A percentile compares a stretch with the other conserved stretches of the same genome.
phyloP scores from a whole-genome alignment of 2,797 vertebrate genomes.

The Clarias fuscus region DNA sequence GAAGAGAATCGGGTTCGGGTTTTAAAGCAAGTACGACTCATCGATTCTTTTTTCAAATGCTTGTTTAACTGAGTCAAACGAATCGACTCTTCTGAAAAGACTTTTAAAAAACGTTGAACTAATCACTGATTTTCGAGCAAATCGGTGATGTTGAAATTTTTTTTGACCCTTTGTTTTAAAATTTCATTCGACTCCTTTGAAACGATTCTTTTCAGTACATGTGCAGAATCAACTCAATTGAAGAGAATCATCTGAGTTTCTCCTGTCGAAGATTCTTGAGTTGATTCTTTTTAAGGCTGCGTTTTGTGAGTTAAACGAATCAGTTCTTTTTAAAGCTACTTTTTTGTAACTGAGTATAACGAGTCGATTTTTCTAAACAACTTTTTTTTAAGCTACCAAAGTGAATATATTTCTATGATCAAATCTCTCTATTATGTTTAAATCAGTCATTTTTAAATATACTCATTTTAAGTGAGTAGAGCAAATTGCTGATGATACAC shows the following conservation, averaged over 20 bases:
- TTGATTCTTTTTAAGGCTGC: neutral
- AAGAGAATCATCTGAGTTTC: neutral
- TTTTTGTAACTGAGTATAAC: neutral
- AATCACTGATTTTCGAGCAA: neutral
- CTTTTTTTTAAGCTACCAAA: neutral
- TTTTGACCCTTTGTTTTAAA: too few relatives aligned
- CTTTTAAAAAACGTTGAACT: too few relatives aligned
- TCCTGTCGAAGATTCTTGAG: neutral
- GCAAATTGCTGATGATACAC: neutral
- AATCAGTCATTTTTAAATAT: too few relatives aligned
- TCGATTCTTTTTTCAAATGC: neutral
- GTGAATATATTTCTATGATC: neutral
- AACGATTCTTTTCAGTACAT: neutral
- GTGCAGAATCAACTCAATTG: neutral
- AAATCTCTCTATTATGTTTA: too few relatives aligned
- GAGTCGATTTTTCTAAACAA: neutral
- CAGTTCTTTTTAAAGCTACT: neutral
- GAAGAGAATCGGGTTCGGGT: neutral
- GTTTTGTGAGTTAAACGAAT: neutral
- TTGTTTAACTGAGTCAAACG: neutral
- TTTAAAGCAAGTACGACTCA: too few relatives aligned
- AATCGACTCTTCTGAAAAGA: neutral
- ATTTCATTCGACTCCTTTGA: too few relatives aligned
- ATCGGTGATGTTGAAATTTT: too few relatives aligned
- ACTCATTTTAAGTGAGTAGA: neutral